phyloP scores from a whole-genome alignment of 2,888 invertebrate species.

The Petrolisthes cinctipes region DNA sequence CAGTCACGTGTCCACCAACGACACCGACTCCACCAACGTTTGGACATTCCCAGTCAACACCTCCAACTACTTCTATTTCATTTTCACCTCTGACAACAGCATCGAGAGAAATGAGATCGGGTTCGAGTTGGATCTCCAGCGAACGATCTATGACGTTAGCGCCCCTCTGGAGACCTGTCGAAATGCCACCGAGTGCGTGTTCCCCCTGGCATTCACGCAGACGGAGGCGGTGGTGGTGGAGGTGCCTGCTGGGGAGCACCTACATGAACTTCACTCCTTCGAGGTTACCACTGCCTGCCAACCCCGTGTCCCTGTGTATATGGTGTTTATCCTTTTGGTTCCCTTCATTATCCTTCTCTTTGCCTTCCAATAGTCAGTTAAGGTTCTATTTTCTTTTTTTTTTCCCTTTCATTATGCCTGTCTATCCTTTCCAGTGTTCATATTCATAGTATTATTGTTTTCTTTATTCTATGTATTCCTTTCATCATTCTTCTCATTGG shows the following conservation, averaged over 20 bases:
- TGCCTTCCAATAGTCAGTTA: constrained; percentile 58
- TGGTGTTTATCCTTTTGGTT: constrained; percentile 74
- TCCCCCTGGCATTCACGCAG: constrained; percentile 80
- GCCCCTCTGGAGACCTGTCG: constrained; percentile 80
- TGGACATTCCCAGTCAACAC: constrained; percentile 74
- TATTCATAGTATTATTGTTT: neutral
- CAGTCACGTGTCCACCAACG: neutral
- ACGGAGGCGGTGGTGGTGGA: constrained; percentile 86
- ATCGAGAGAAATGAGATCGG: constrained; percentile 83
- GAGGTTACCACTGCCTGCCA: constrained; percentile 82
- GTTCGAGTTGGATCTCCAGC: constrained; percentile 86
- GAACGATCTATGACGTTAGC: constrained; percentile 84
- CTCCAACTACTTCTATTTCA: constrained; percentile 89
- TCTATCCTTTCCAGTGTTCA: neutral
- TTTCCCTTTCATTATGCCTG: neutral
- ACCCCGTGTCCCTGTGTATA: constrained; percentile 83
- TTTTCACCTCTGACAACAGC: constrained; percentile 90
- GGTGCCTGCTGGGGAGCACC: constrained; percentile 70
- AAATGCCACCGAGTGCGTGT: constrained; percentile 83
- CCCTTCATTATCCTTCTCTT: constrained; percentile 64
- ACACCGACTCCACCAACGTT: neutral
- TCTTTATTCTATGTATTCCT: neutral
- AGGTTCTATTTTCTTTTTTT: neutral
- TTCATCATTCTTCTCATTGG: neutral
- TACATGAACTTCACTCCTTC: constrained; percentile 50